Evolutionary conservation across 2,797 vertebrate species (phyloP).

Genomic region (Margarornis squamiger): DNA sequence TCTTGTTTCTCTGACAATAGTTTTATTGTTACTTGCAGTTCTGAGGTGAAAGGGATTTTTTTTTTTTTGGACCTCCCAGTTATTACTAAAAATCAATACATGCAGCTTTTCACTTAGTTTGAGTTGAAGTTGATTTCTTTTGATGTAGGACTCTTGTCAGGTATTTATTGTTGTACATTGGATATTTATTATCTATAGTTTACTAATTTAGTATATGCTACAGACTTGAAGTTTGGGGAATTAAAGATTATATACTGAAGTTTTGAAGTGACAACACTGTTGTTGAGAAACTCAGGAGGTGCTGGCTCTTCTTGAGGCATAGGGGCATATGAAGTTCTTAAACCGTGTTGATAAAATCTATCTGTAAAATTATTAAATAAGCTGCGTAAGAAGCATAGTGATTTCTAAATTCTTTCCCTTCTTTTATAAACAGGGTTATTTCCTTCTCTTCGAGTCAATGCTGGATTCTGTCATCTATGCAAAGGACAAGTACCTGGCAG

Average conservation of each 20-base stretch:
- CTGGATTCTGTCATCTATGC: constrained; percentile 94
- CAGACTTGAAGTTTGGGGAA: background rate
- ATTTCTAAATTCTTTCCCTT: background rate
- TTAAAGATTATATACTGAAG: background rate
- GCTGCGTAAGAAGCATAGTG: background rate
- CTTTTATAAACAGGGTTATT: constrained; percentile 86
- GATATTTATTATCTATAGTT: background rate
- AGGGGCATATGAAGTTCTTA: background rate
- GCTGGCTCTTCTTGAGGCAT: background rate
- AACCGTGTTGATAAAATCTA: background rate
- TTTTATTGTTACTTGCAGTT: background rate
- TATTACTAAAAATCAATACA: background rate
- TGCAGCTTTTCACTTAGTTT: background rate
- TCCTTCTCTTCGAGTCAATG: constrained; percentile 97
- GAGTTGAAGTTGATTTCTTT: background rate
- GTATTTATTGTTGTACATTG: background rate
- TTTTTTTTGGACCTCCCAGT: background rate
- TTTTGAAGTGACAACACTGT: background rate
- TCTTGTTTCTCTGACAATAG: background rate
- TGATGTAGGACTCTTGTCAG: background rate
- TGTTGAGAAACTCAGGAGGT: background rate
- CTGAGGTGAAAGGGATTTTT: background rate
- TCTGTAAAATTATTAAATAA: background rate
- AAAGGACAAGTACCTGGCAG: constrained; percentile 87
- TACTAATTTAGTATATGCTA: background rate